A percentile compares a stretch with the other conserved stretches of the same genome.
Conservation (phyloP, 2,113 vertebrate genomes). For the Labeo catla region DNA sequence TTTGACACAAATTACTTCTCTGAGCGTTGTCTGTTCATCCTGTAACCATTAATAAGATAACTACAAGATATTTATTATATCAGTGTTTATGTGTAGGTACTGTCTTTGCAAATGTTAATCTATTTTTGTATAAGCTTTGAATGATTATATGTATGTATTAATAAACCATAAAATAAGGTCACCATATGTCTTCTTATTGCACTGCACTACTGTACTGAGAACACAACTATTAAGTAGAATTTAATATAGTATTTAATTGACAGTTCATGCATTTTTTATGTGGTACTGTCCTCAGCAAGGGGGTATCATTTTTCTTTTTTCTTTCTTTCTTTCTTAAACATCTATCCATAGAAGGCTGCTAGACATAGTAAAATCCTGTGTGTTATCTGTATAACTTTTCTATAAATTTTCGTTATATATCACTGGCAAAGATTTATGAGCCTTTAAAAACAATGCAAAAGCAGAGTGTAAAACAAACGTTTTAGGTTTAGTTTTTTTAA, state of each 20-base stretch:
- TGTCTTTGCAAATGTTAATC: background rate
- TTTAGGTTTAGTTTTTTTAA: background rate
- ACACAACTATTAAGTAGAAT: background rate
- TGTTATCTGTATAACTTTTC: too few relatives aligned
- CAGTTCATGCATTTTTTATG: too few relatives aligned
- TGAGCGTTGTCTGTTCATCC: background rate
- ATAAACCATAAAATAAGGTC: constrained; percentile 22
- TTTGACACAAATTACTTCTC: background rate
- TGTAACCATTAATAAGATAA: background rate
- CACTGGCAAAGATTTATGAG: background rate
- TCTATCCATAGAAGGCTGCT: too few relatives aligned
- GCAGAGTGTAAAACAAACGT: background rate
- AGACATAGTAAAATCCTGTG: background rate
- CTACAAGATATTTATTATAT: background rate
- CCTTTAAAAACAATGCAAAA: background rate
- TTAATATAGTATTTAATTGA: too few relatives aligned
- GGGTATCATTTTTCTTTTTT: too few relatives aligned
- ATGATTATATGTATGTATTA: background rate
- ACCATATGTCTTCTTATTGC: background rate
- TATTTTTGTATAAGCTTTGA: background rate
- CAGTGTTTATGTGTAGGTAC: background rate
- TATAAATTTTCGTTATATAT: background rate
- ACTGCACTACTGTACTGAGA: background rate
- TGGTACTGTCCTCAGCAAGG: background rate
- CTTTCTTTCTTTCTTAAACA: too few relatives aligned